phyloP scores from a whole-genome alignment of 2,888 invertebrate species.

The Xiphydria camelus region DNA sequence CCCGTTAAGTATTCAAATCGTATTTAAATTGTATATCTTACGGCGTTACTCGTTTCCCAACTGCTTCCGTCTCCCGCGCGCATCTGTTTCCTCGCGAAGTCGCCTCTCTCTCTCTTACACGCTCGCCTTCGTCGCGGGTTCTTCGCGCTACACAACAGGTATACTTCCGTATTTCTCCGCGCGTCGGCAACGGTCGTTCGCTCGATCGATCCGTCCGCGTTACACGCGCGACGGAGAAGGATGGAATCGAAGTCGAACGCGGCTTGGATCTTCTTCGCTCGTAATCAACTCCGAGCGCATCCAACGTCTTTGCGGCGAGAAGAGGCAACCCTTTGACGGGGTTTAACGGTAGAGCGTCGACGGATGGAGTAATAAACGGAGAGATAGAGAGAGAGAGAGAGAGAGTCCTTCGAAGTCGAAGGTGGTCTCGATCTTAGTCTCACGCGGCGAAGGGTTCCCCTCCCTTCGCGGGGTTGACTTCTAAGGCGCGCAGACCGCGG shows the following conservation, averaged over 20 bases:
- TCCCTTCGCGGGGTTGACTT: no score
- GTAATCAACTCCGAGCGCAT: conserved; percentile 15
- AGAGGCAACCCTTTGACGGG: conserved; percentile 27
- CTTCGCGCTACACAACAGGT: no score
- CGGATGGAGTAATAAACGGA: conserved; percentile 12
- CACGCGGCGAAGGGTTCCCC: no score
- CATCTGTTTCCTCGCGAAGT: conserved; percentile 2
- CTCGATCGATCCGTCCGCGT: no score
- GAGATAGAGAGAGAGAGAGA: conserved; percentile 17
- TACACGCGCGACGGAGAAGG: no score
- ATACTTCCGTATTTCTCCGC: no score
- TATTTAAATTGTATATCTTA: conserved; percentile 38
- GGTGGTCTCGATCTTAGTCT: no score
- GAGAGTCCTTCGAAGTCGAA: conserved; percentile 26
- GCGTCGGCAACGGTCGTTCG: no score
- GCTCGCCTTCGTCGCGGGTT: background rate
- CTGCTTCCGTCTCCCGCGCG: conserved; percentile 6
- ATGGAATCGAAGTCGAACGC: background rate
- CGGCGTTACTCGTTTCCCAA: conserved; percentile 13
- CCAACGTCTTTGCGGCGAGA: conserved; percentile 9
- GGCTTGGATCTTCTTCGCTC: no score
- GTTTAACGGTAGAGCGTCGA: conserved; percentile 26
- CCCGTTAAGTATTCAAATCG: conserved; percentile 41
- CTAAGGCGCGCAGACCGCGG: no score
- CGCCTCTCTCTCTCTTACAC: no score